These are phyloP conservation scores for honey bee (Apis mellifera) DNA, from an alignment of 1,140 invertebrate species.

Conservation along the genomic window Amel_HAv3.1 CM009940.2:5036001-5036500, in stretches of 20 bases:
- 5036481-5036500: slow-evolving; percentile 11
- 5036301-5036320: slow-evolving; percentile 33
- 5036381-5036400: no score
- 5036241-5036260: slow-evolving; percentile 44
- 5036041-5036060: background rate
- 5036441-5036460: background rate
- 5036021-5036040: background rate
- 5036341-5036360: no score
- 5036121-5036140: slow-evolving; percentile 32
- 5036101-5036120: slow-evolving; percentile 22
- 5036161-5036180: slow-evolving; percentile 41
- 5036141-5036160: slow-evolving; percentile 39
- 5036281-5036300: slow-evolving; percentile 45
- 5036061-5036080: background rate
- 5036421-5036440: no score
- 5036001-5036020: no score
- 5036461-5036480: background rate
- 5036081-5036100: slow-evolving; percentile 42
- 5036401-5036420: no score
- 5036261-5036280: slow-evolving; percentile 27
- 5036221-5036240: slow-evolving; percentile 39
- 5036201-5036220: slow-evolving; percentile 1
- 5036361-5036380: no score
- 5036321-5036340: no score
- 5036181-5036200: slow-evolving; percentile 45